These are phyloP conservation scores for Agonopterix arenella DNA, from an alignment of 2,888 invertebrate genomes.

Conservation along the genomic window DNA sequence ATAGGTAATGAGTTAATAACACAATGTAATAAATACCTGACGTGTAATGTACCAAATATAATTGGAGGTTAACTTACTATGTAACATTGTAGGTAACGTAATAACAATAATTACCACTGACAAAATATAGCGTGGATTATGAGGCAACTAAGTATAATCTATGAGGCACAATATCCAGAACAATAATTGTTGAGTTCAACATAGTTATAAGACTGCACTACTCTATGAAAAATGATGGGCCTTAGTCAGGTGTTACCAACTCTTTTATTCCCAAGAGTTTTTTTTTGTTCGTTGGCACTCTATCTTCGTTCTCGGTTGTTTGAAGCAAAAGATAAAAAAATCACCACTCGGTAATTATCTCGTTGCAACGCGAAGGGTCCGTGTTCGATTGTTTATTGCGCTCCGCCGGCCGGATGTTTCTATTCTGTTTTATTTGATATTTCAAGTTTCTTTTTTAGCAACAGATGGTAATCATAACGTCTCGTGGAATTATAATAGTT, in stretches of 20 bases:
- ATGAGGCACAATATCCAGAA: too few species aligned
- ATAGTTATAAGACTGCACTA: too few species aligned
- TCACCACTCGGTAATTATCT: slow-evolving; percentile 45
- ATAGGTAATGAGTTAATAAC: too few species aligned
- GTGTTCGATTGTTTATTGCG: slow-evolving; percentile 61
- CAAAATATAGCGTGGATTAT: too few species aligned
- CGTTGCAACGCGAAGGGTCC: slow-evolving; percentile 41
- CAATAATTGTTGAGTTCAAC: too few species aligned
- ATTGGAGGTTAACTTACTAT: too few species aligned
- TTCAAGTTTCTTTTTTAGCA: slow-evolving; percentile 17
- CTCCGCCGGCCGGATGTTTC: slow-evolving; percentile 59
- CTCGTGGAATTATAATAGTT: neutral
- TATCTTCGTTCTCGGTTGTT: slow-evolving; percentile 32
- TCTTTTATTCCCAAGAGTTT: slow-evolving; percentile 27
- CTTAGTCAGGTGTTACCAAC: slow-evolving; percentile 16
- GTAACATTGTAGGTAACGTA: too few species aligned
- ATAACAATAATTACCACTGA: too few species aligned
- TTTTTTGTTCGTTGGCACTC: slow-evolving; percentile 28
- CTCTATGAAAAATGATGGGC: too few species aligned
- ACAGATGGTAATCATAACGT: slow-evolving; percentile 3
- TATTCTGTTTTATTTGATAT: slow-evolving; percentile 36
- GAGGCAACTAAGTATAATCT: too few species aligned
- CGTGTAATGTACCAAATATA: too few species aligned
- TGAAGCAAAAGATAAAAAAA: slow-evolving; percentile 32
- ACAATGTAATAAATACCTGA: too few species aligned